Evolutionary conservation across 2,797 vertebrate species (phyloP), one percentile per base, ranked within the genome.

Genomic region (Neosilurus hyrtlii): DNA sequence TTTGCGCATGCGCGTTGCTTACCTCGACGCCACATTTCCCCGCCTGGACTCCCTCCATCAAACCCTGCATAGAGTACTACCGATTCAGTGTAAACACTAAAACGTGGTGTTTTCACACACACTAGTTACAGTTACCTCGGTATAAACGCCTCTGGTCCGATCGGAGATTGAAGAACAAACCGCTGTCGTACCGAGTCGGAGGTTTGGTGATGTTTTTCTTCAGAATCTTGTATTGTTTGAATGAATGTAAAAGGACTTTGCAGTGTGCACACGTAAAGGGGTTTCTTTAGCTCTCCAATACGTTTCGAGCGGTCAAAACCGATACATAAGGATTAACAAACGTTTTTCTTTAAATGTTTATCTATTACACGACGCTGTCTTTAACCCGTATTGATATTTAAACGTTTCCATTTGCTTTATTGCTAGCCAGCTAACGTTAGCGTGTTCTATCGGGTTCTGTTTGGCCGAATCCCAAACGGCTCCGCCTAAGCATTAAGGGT

Each of bases 191-290:
- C 76, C 24, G 11, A 82, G 82, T 63, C 22, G 72, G 59, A 61
- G 61, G 49, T 94, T 94, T 83, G 94, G 94, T 92, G 85, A 14
- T 26, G 75, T 59, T 83, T 83, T 61, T 52, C 12, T 9, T 14
- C 1, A n/a, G 12, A 80, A 81, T 83, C 83, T 70, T 79, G 90
- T 88, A 89, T 93, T 94, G 93, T 94, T 91, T 92, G 89, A 91
- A 92, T 91, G 90, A 89, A 91, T 90, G 89, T 24, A 49, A 52
- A 79, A 37, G 49, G 66, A 4, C 82, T 79, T 87, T 86, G 54
- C 51, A 12, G 14, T 86, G 81, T 87, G 74, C 65, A 82, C 35
- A 78, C 30, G 83, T 10, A 63, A 86, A 79, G 15, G 56, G 66
- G n/a, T 37, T 80, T 63, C 12, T 68, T 14, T n/a, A 14, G 0